These are phyloP conservation scores for Mesoligia furuncula DNA, from an alignment of 2,888 invertebrate genomes.

Conservation along the genomic window DNA sequence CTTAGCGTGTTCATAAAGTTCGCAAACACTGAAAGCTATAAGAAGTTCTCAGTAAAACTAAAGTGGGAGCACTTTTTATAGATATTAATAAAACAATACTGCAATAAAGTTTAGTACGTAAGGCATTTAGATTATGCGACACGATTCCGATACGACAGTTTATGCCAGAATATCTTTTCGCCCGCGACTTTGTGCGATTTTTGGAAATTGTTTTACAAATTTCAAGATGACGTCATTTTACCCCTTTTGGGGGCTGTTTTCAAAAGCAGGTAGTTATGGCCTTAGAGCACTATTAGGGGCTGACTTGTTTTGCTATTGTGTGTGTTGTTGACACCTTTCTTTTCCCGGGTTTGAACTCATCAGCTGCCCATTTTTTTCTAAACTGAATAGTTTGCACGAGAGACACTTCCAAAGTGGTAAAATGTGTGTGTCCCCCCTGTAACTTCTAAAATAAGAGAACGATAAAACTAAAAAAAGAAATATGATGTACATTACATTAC, in stretches of 20 bases:
- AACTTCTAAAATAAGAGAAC: no score
- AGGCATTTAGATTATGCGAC: slow-evolving; percentile 66
- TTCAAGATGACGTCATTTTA: not conserved
- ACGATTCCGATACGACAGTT: slow-evolving; percentile 65
- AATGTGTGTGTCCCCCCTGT: no score
- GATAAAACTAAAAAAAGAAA: no score
- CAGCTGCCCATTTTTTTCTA: no score
- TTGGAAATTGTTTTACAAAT: not conserved
- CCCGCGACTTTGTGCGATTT: no score
- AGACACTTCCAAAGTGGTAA: no score
- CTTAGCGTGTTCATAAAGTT: slow-evolving; percentile 81
- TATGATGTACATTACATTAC: no score
- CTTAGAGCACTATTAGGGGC: not conserved
- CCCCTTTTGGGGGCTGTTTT: no score
- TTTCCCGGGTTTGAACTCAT: not conserved
- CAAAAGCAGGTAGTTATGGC: not conserved
- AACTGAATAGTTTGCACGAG: no score
- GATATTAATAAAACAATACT: slow-evolving; percentile 89
- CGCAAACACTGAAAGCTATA: slow-evolving; percentile 79
- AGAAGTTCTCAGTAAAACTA: slow-evolving; percentile 78
- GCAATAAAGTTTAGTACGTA: slow-evolving; percentile 82
- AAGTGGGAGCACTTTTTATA: slow-evolving; percentile 87
- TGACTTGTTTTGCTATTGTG: not conserved
- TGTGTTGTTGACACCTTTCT: not conserved
- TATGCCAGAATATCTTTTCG: not conserved